Evolutionary conservation across 2,113 vertebrate genomes (phyloP).

Genomic region (Acrocephalus arundinaceus): DNA sequence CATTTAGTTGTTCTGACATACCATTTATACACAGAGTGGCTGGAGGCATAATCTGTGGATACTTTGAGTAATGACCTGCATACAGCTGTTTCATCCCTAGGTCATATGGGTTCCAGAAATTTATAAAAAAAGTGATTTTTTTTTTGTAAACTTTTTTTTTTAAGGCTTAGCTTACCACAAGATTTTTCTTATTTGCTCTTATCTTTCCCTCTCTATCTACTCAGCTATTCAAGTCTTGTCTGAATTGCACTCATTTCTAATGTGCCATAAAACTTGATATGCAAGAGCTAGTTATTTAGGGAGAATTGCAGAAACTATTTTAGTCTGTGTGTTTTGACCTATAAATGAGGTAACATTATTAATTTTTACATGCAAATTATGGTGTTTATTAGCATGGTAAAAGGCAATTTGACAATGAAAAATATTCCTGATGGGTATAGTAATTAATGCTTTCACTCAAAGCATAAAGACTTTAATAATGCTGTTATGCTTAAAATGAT

Average conservation of each 20-base stretch:
- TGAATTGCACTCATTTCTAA: slow-evolving; percentile 31
- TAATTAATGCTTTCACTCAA: slow-evolving; percentile 47
- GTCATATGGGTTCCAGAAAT: background rate
- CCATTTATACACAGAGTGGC: background rate
- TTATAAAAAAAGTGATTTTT: background rate
- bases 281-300: slow-evolving; percentile 48
- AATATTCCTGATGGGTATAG: slow-evolving; percentile 1
- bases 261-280: slow-evolving; percentile 29
- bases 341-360: slow-evolving; percentile 31
- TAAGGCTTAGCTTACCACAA: background rate
- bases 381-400: slow-evolving; percentile 14
- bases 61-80: background rate
- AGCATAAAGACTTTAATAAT: slow-evolving; percentile 10
- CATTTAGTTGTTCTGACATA: background rate
- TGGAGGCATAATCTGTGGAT: background rate
- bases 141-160: background rate
- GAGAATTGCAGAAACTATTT: slow-evolving; percentile 45
- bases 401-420: slow-evolving; percentile 29
- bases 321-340: slow-evolving; percentile 52
- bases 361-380: background rate
- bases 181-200: background rate
- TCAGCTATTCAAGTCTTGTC: slow-evolving; percentile 26
- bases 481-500: background rate
- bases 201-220: background rate
- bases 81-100: background rate